These are phyloP conservation scores for Fistularia tabacaria DNA, from an alignment of 2,797 vertebrate genomes.

Conservation along the genomic window DNA sequence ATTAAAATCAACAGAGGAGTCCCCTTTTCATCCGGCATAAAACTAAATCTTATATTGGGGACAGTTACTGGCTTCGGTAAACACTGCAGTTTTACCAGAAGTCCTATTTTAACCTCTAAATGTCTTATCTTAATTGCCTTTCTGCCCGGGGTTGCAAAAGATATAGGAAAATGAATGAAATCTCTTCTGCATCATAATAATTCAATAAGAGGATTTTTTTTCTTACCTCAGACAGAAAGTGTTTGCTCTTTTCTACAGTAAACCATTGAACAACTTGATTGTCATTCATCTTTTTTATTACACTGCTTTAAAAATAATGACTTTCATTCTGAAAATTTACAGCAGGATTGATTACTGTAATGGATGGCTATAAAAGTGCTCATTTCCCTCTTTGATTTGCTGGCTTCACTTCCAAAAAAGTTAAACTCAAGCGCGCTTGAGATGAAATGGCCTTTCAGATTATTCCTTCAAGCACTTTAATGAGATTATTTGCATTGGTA, in stretches of 20 bases:
- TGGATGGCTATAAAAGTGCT: constrained; percentile 57
- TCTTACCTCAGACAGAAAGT: too few species aligned
- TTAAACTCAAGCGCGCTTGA: neutral
- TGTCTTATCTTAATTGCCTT: constrained; percentile 4
- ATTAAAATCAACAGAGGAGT: too few species aligned
- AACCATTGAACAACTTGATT: constrained; percentile 1
- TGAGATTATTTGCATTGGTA: too few species aligned
- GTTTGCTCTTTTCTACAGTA: too few species aligned
- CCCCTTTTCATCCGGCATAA: constrained; percentile 1
- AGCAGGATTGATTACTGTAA: constrained; percentile 50
- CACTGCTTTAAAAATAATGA: constrained; percentile 33
- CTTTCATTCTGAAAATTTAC: constrained; percentile 35
- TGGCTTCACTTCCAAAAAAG: constrained; percentile 51
- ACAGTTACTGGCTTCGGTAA: constrained; percentile 9
- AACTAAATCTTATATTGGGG: constrained; percentile 1
- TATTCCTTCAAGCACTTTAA: too few species aligned
- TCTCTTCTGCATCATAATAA: too few species aligned
- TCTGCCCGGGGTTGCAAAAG: neutral
- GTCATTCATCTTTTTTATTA: constrained; percentile 26
- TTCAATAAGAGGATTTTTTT: neutral
- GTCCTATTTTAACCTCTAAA: too few species aligned
- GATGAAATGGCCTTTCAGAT: too few species aligned
- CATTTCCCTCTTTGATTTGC: constrained; percentile 59
- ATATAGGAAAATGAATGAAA: constrained; percentile 3
- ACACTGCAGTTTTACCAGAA: neutral